Conservation (phyloP, 1,140 invertebrate genomes). For the Thereuonema tuberculata region DNA sequence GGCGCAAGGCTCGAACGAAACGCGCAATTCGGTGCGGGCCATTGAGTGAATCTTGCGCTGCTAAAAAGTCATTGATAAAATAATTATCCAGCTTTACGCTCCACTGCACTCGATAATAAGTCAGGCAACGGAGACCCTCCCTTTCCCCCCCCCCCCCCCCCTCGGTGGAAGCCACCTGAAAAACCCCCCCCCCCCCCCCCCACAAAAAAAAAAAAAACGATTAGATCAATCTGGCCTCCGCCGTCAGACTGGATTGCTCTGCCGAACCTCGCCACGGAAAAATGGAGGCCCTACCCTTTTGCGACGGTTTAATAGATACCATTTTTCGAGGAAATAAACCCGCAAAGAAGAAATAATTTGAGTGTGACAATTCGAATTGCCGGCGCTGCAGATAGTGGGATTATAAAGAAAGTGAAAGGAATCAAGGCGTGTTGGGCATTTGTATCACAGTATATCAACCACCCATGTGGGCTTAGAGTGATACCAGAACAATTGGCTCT, state of each 20-base stretch:
- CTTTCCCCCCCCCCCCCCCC: neutral
- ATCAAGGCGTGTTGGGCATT: no score
- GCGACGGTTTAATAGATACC: neutral
- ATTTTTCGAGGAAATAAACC: neutral
- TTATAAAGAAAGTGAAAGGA: no score
- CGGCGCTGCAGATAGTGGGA: no score
- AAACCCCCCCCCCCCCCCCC: neutral
- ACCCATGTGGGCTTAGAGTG: no score
- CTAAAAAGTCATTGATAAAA: conserved; percentile 15
- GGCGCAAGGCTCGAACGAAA: neutral
- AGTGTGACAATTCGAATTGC: neutral
- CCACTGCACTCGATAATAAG: conserved; percentile 4
- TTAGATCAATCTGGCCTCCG: neutral
- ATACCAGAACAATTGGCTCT: no score
- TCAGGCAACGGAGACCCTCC: neutral
- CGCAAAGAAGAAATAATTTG: neutral
- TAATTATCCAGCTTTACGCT: conserved; percentile 13
- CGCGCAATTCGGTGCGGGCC: neutral
- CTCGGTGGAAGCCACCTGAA: neutral
- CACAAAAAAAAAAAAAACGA: neutral
- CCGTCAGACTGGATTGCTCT: no score
- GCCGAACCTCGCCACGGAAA: neutral
- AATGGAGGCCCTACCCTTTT: neutral
- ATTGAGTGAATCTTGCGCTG: neutral
- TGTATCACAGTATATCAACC: no score